Percentiles rank a stretch among this genome's conserved stretches.
Conservation (phyloP, 1,140 invertebrate genomes). For the Drosophila cardini region DNA sequence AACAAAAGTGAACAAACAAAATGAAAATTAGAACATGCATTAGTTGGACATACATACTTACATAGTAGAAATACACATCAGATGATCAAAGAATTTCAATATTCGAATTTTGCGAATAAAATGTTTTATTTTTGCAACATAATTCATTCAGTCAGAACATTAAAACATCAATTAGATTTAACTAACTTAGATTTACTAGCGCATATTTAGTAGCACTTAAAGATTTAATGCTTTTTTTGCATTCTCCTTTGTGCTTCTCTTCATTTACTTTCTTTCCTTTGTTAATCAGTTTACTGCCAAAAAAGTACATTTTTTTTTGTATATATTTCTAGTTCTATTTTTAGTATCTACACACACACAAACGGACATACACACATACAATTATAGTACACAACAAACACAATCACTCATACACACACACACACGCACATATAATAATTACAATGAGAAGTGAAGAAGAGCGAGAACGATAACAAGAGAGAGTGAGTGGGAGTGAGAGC, state of each 20-base stretch:
- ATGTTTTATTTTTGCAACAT: constrained; percentile 77
- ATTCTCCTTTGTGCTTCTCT: background rate
- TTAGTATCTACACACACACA: constrained; percentile 37
- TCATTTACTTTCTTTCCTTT: background rate
- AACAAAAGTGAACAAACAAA: constrained; percentile 63
- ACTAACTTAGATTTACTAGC: constrained; percentile 61
- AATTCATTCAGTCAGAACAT: constrained; percentile 79
- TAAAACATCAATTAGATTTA: constrained; percentile 79
- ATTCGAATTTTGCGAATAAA: constrained; percentile 61
- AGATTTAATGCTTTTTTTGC: constrained; percentile 38
- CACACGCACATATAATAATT: constrained; percentile 21
- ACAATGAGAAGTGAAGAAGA: constrained; percentile 32
- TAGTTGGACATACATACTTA: constrained; percentile 3
- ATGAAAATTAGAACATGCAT: constrained; percentile 6
- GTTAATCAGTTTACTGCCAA: constrained; percentile 41
- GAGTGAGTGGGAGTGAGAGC: constrained; percentile 20
- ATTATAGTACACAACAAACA: constrained; percentile 33
- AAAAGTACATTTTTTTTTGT: constrained; percentile 41
- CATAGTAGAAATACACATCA: background rate
- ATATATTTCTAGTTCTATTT: constrained; percentile 33
- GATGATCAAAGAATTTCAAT: constrained; percentile 31
- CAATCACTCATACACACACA: constrained; percentile 41
- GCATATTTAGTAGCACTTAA: background rate
- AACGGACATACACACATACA: constrained; percentile 46
- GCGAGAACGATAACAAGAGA: constrained; percentile 12